Percentiles rank a stretch among this genome's conserved stretches.
Evolutionary conservation across 37 sponge, comb jelly and placozoan genomes (phyloP).

Genomic region (Cliona cf. orientalis): DNA sequence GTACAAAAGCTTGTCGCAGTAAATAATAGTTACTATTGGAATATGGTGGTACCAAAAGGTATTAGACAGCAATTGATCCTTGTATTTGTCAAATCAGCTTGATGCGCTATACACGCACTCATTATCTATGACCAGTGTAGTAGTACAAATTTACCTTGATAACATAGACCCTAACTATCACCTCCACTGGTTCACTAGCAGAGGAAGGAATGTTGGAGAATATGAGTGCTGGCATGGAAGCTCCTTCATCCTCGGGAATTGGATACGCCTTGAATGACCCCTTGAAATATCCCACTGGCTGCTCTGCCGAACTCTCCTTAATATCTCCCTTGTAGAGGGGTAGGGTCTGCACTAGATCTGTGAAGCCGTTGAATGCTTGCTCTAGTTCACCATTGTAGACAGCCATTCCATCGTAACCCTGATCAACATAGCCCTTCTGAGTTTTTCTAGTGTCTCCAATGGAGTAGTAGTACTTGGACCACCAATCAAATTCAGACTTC

Average conservation of each 20-base stretch:
- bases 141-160: constrained; percentile 79
- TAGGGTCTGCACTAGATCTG: constrained; percentile 87
- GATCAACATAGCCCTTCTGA: constrained; percentile 58
- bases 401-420: constrained; percentile 57
- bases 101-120: too few relatives aligned
- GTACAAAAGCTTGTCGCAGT: too few relatives aligned
- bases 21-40: too few relatives aligned
- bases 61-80: too few relatives aligned
- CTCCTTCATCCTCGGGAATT: constrained; percentile 83
- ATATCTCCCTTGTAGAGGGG: constrained; percentile 86
- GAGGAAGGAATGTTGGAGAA: constrained; percentile 73
- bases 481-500: constrained; percentile 87
- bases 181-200: constrained; percentile 76
- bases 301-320: constrained; percentile 67
- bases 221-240: constrained; percentile 46
- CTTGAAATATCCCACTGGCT: constrained; percentile 85
- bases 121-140: too few relatives aligned
- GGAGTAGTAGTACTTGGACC: constrained; percentile 92
- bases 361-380: constrained; percentile 59
- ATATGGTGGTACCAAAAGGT: too few relatives aligned
- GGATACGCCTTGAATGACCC: constrained; percentile 94
- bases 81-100: too few relatives aligned
- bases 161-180: constrained; percentile 91
- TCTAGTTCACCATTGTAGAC: constrained; percentile 66
- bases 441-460: constrained; percentile 40